Evolutionary conservation across 1,140 invertebrate species (phyloP), one percentile per base, ranked within the genome.

Genomic region (Aphis craccivora): DNA sequence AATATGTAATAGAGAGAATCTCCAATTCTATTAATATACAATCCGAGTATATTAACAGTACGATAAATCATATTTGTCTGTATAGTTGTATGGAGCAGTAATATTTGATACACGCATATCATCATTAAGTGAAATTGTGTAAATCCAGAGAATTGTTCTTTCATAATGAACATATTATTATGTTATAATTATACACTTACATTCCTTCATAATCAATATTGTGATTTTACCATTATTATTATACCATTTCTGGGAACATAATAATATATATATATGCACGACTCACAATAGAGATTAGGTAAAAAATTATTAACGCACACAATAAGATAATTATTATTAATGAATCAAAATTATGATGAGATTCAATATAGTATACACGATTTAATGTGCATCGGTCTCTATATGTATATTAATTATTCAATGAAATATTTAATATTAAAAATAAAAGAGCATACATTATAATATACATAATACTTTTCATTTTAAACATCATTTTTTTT

Each of bases 91-190:
- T n/a, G 30, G 60, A 67, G n/a, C 30, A 30, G 60, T n/a, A 67
- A 67, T 67, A n/a, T 76, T n/a, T 76, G 60, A 76, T 76, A 76
- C 60, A 76, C n/a, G n/a, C 60, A 35, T 76, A 76, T 76, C 60
- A 76, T 76, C 60, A 76, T 76, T 76, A 76, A 76, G 14, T 76
- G 60, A 76, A 76, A 35, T 76, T 76, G 60, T 76, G 60, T 76
- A 76, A 76, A 76, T 76, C 60, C 30, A 76, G n/a, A 18, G 30
- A 76, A 76, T 76, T 76, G 60, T 76, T n/a, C 30, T 76, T 76
- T 76, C 30, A 76, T 76, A 76, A n/a, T 76, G 60, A 76, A 76
- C 60, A 76, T 76, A 76, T 76, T 76, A 76, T 76, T 76, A n/a
- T 30, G 14, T 76, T 76, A 76, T 76, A 76, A 76, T 76, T 76